phyloP scores from a whole-genome alignment of 2,113 vertebrate species.

The Cochlearius cochlearius region DNA sequence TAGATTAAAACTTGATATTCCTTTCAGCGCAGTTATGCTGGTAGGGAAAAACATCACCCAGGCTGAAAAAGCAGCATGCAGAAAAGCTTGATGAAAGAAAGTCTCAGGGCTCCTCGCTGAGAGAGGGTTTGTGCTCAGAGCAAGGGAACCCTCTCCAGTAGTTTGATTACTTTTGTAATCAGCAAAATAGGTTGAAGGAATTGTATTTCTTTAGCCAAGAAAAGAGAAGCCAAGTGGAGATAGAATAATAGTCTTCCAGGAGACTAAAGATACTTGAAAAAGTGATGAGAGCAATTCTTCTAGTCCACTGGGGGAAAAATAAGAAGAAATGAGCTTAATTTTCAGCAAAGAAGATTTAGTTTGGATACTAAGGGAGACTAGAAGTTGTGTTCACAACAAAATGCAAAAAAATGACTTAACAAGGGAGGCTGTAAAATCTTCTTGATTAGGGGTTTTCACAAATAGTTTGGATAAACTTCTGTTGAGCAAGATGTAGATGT shows the following conservation, averaged over 20 bases:
- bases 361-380: background rate
- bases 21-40: background rate
- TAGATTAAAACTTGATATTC: background rate
- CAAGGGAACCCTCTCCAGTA: background rate
- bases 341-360: background rate
- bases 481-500: background rate
- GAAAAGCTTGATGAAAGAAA: background rate
- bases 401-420: background rate
- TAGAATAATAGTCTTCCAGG: background rate
- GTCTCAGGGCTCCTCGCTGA: background rate
- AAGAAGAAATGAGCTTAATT: background rate
- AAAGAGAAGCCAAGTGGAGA: background rate
- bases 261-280: background rate
- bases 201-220: background rate
- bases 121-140: background rate
- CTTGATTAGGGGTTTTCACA: background rate
- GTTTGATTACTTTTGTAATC: constrained; percentile 13
- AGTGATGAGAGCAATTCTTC: background rate
- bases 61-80: background rate
- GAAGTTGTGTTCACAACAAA: background rate
- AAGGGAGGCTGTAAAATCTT: background rate
- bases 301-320: background rate
- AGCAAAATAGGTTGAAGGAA: background rate
- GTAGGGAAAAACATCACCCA: background rate
- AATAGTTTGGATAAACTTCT: background rate